Evolutionary conservation across 2,113 vertebrate species (phyloP).

Genomic region (Clarias batrachus): DNA sequence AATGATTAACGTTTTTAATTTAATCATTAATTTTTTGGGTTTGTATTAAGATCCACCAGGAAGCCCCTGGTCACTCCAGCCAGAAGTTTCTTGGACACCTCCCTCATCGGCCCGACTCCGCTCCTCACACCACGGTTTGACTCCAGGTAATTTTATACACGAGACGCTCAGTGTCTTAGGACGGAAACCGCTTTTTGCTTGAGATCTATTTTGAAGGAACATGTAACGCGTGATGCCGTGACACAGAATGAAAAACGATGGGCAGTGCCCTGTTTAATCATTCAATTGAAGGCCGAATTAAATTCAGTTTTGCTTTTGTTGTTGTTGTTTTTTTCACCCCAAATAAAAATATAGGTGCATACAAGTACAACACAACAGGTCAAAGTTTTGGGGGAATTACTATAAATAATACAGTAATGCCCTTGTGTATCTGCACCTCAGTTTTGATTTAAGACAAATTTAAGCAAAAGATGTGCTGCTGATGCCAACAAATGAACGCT

Average conservation of each 20-base stretch:
- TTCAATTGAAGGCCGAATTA: too few species aligned
- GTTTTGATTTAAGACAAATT: too few species aligned
- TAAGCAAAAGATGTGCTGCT: too few species aligned
- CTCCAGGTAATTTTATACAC: constrained; percentile 61
- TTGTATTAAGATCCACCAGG: constrained; percentile 63
- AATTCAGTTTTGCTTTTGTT: too few species aligned
- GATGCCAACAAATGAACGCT: too few species aligned
- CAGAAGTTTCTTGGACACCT: constrained; percentile 65
- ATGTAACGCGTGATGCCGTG: not conserved
- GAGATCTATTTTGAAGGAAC: not conserved
- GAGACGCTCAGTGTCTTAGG: not conserved
- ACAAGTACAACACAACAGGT: too few species aligned
- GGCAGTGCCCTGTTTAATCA: not conserved
- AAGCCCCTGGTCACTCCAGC: constrained; percentile 71
- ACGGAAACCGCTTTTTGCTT: not conserved
- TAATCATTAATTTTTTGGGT: constrained; percentile 10
- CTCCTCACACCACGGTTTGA: constrained; percentile 75
- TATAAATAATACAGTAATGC: too few species aligned
- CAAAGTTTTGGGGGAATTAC: too few species aligned
- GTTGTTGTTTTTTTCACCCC: too few species aligned
- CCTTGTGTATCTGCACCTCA: too few species aligned
- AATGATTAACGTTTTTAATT: too few species aligned
- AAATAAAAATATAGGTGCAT: too few species aligned
- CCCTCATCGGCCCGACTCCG: constrained; percentile 71
- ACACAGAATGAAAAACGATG: not conserved